Conservation (phyloP, 2,113 vertebrate genomes). For the Sorex araneus region DNA sequence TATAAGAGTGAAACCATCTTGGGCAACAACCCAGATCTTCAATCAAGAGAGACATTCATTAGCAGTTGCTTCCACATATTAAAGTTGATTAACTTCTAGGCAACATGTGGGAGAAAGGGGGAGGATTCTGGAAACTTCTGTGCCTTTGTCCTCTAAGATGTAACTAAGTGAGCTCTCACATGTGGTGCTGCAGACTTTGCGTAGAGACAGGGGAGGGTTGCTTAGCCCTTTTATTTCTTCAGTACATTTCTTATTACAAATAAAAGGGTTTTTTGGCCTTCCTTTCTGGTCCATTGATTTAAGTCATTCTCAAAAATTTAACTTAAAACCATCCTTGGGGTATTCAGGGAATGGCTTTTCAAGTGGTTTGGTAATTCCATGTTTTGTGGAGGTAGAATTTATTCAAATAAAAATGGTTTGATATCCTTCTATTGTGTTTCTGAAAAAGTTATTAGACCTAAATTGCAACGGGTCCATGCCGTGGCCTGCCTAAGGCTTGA, state of each 20-base stretch:
- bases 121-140: background rate
- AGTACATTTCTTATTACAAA: slow-evolving; percentile 58
- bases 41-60: background rate
- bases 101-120: background rate
- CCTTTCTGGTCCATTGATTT: slow-evolving; percentile 63
- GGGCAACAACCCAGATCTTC: background rate
- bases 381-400: slow-evolving; percentile 72
- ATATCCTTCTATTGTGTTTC: slow-evolving; percentile 71
- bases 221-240: slow-evolving; percentile 20
- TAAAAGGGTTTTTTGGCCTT: slow-evolving; percentile 54
- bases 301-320: slow-evolving; percentile 68
- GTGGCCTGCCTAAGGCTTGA: slow-evolving; percentile 73
- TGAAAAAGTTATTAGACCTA: slow-evolving; percentile 81
- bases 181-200: rapidly evolving
- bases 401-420: slow-evolving; percentile 78
- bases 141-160: slow-evolving; percentile 23
- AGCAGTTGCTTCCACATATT: background rate
- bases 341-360: slow-evolving; percentile 76
- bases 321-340: slow-evolving; percentile 76
- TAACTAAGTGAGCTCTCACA: slow-evolving; percentile 2
- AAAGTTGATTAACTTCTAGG: background rate
- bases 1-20: background rate
- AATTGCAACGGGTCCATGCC: slow-evolving; percentile 63
- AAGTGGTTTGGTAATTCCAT: slow-evolving; percentile 76
- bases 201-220: background rate